Percentiles rank a stretch among this genome's conserved stretches.
phyloP scores from a whole-genome alignment of 2,888 invertebrate species.

The Rhingia rostrata region DNA sequence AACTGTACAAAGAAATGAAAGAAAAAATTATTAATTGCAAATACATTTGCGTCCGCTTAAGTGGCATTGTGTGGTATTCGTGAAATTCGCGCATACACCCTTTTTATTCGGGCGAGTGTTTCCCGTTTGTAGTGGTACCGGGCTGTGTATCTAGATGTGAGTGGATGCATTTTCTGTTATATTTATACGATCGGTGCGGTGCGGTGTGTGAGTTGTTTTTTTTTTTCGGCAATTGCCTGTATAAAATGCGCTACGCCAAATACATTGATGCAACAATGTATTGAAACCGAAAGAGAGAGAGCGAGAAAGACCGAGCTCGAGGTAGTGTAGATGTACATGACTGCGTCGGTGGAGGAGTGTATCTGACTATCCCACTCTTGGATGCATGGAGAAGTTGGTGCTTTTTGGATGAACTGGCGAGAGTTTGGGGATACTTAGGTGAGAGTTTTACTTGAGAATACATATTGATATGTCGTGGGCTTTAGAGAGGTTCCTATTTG shows the following conservation, averaged over 20 bases:
- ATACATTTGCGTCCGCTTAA: constrained; percentile 49
- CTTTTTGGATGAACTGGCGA: constrained; percentile 29
- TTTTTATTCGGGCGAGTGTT: constrained; percentile 7
- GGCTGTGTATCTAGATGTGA: constrained; percentile 41
- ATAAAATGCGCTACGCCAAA: constrained; percentile 62
- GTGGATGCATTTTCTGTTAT: constrained; percentile 55
- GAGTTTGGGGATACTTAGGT: constrained; percentile 64
- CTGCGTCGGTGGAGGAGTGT: constrained; percentile 51
- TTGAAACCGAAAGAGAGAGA: not conserved
- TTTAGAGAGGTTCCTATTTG: not conserved
- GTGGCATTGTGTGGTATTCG: constrained; percentile 43
- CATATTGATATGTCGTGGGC: not conserved
- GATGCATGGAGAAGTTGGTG: constrained; percentile 52
- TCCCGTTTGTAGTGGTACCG: constrained; percentile 24
- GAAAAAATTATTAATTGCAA: constrained; percentile 48
- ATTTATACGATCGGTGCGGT: constrained; percentile 50
- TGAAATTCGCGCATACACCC: constrained; percentile 47
- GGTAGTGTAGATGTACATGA: constrained; percentile 39
- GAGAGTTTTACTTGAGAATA: constrained; percentile 52
- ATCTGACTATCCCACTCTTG: constrained; percentile 34
- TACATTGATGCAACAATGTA: constrained; percentile 56
- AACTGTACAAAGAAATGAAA: constrained; percentile 57
- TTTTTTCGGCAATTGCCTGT: constrained; percentile 59
- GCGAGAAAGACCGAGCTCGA: constrained; percentile 28
- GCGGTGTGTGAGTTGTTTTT: constrained; percentile 32